phyloP scores from a whole-genome alignment of 2,113 vertebrate species.

The Nycticebus coucang region DNA sequence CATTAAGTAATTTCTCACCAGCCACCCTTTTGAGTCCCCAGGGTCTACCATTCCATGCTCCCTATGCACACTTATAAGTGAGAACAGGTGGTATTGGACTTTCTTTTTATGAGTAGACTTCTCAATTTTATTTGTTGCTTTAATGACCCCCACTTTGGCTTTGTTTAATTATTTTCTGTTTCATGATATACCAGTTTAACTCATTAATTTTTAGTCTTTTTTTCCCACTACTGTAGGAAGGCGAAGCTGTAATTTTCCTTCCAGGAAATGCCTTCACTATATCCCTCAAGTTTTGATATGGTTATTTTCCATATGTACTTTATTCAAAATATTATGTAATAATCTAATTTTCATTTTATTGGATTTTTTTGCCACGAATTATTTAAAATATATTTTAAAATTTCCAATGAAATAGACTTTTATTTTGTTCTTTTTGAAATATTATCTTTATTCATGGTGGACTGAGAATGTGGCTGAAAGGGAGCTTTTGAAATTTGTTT shows the following conservation, averaged over 20 bases:
- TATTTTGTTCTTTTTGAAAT: slow-evolving; percentile 28
- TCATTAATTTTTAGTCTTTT: neutral
- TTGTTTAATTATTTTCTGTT: slow-evolving; percentile 39
- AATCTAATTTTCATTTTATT: slow-evolving; percentile 41
- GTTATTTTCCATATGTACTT: slow-evolving; percentile 38
- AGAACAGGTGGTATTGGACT: too few species aligned
- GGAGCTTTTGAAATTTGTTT: neutral
- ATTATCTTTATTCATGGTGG: neutral
- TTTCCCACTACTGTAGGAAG: neutral
- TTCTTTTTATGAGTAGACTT: neutral
- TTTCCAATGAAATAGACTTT: slow-evolving; percentile 18
- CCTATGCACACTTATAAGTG: too few species aligned
- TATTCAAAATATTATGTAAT: slow-evolving; percentile 38
- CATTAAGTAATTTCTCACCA: too few species aligned
- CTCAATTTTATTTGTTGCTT: slow-evolving; percentile 35
- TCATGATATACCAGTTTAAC: neutral
- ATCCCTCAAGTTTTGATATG: neutral
- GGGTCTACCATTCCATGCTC: too few species aligned
- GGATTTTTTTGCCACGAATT: slow-evolving; percentile 40
- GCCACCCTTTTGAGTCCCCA: too few species aligned
- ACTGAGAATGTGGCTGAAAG: neutral
- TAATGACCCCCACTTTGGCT: neutral
- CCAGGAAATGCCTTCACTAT: neutral
- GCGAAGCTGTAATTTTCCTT: slow-evolving; percentile 12
- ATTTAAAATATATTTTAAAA: slow-evolving; percentile 47